These are phyloP conservation scores for Syncerus caffer DNA, from an alignment of 2,797 vertebrate genomes.

Conservation along the genomic window DNA sequence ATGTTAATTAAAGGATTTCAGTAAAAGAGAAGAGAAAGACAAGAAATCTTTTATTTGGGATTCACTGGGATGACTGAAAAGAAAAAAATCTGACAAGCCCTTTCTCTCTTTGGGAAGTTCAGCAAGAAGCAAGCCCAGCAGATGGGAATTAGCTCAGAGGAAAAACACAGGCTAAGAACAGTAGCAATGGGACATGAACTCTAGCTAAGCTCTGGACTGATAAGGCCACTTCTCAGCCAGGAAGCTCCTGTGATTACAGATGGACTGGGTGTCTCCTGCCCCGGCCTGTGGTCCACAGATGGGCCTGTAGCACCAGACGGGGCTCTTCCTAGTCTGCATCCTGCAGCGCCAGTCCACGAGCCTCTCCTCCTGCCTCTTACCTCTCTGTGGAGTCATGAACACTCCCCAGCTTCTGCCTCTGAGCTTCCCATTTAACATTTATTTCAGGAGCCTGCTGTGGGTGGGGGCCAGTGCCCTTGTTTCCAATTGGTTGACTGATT, in stretches of 20 bases:
- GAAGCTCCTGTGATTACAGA: neutral
- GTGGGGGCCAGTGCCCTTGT: neutral
- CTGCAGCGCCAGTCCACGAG: rapidly evolving
- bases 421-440: neutral
- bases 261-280: neutral
- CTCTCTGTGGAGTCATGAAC: neutral
- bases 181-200: neutral
- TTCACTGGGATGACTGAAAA: neutral
- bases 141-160: neutral
- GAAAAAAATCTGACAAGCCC: neutral
- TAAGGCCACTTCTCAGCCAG: neutral
- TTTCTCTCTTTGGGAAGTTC: neutral
- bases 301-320: neutral
- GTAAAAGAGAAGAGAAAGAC: neutral
- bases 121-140: neutral
- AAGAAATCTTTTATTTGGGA: neutral
- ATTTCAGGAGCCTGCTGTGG: neutral
- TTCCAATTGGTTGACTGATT: neutral
- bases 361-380: neutral
- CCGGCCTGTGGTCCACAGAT: neutral
- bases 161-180: neutral
- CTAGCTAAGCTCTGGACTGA: neutral
- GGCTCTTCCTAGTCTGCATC: neutral
- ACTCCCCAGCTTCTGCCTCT: neutral
- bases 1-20: neutral